Evolutionary conservation across 2,797 vertebrate species (phyloP).

Genomic region (Pseudochirops cupreus): DNA sequence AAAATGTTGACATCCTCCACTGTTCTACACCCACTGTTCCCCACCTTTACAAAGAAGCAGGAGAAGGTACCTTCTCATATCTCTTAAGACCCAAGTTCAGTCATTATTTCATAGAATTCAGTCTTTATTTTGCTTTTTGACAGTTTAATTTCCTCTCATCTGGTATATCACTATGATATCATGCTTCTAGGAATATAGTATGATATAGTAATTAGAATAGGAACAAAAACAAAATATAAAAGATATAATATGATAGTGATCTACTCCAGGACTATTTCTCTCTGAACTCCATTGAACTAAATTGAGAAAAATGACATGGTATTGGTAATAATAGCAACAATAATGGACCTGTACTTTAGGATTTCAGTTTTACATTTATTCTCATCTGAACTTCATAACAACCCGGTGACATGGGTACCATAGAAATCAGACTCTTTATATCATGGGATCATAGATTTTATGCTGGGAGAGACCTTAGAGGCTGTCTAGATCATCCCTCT

Average conservation of each 20-base stretch:
- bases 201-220: not conserved
- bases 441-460: not conserved
- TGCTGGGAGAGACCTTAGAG: not conserved
- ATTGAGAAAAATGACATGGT: not conserved
- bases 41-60: not conserved
- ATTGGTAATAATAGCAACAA: not conserved
- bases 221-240: not conserved
- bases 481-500: not conserved
- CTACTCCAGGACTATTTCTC: not conserved
- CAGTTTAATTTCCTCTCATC: conserved; percentile 13
- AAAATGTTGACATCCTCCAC: not conserved
- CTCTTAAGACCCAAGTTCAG: not conserved
- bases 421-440: not conserved
- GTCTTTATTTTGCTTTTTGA: not conserved
- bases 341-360: not conserved
- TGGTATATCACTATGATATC: conserved; percentile 14
- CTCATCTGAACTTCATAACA: not conserved
- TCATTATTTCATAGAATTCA: not conserved
- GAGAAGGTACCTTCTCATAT: not conserved
- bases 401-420: not conserved
- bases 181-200: not conserved
- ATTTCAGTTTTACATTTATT: not conserved
- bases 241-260: not conserved
- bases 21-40: not conserved
- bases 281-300: not conserved